These are phyloP conservation scores for Leuciscus idus DNA, from an alignment of 2,113 vertebrate species.

Conservation along the genomic window DNA sequence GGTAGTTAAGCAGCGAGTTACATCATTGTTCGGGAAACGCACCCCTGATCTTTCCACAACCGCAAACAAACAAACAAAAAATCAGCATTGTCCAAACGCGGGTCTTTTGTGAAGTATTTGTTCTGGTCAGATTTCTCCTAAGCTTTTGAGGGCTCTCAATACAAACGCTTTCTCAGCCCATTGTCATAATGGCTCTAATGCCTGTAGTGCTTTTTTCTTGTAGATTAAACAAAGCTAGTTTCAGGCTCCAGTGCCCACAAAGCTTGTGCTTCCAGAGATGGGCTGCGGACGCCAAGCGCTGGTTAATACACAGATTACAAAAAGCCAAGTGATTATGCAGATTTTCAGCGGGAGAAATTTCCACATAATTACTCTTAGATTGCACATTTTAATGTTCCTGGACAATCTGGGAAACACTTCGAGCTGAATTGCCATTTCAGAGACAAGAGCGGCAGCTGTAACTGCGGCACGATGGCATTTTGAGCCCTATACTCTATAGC, in stretches of 20 bases:
- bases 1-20: too few species aligned
- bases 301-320: conserved; percentile 55
- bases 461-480: not conserved
- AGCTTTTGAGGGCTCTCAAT: not conserved
- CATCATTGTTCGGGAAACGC: too few species aligned
- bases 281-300: conserved; percentile 28
- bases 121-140: conserved; percentile 27
- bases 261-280: conserved; percentile 45
- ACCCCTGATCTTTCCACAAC: not conserved
- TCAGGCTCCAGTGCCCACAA: conserved; percentile 59
- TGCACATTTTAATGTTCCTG: conserved; percentile 62
- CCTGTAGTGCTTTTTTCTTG: conserved; percentile 40
- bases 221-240: conserved; percentile 60
- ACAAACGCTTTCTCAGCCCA: conserved; percentile 46
- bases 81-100: not conserved
- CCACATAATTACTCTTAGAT: conserved; percentile 61
- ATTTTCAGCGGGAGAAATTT: conserved; percentile 60
- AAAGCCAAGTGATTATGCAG: conserved; percentile 59
- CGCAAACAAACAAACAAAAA: not conserved
- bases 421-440: conserved; percentile 54
- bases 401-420: conserved; percentile 59
- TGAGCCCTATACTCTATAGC: not conserved
- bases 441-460: conserved; percentile 55
- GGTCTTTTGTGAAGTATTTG: not conserved
- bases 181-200: conserved; percentile 50